phyloP scores from a whole-genome alignment of 2,888 invertebrate species.

The Caenorhabditis sp. region DNA sequence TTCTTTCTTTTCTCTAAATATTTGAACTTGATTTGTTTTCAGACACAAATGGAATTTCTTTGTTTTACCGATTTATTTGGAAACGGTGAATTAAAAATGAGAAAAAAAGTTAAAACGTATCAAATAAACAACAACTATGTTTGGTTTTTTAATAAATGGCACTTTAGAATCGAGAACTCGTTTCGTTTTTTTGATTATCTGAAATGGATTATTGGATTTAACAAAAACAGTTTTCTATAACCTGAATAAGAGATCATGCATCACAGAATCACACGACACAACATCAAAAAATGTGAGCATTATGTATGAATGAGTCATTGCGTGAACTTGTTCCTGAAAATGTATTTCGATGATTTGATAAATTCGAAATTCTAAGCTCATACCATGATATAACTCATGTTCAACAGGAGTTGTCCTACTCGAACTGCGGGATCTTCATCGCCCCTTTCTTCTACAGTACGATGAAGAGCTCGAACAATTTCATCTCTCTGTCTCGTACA shows the following conservation, averaged over 20 bases:
- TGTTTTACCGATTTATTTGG: constrained; percentile 33
- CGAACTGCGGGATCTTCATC: constrained; percentile 42
- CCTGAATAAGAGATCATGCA: constrained; percentile 36
- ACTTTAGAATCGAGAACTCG: not conserved
- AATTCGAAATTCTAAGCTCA: constrained; percentile 1
- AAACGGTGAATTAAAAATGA: constrained; percentile 5
- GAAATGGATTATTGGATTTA: not conserved
- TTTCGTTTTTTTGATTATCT: constrained; percentile 4
- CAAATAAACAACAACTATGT: not conserved
- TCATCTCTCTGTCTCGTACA: constrained; percentile 44
- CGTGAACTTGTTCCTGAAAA: constrained; percentile 48
- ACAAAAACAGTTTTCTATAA: constrained; percentile 10
- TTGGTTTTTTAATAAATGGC: not conserved
- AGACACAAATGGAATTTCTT: constrained; percentile 24
- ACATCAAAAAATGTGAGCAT: constrained; percentile 52
- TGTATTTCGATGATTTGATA: not conserved
- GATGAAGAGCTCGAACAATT: constrained; percentile 44
- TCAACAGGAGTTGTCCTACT: constrained; percentile 43
- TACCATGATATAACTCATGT: constrained; percentile 52
- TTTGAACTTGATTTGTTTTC: not conserved
- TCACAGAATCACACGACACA: constrained; percentile 43
- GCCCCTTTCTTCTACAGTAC: constrained; percentile 44
- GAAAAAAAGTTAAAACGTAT: not conserved
- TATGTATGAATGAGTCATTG: constrained; percentile 41
- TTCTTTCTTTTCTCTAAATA: not conserved